Evolutionary conservation across 1,140 invertebrate species (phyloP).

Genomic region (Penaeus chinensis): DNA sequence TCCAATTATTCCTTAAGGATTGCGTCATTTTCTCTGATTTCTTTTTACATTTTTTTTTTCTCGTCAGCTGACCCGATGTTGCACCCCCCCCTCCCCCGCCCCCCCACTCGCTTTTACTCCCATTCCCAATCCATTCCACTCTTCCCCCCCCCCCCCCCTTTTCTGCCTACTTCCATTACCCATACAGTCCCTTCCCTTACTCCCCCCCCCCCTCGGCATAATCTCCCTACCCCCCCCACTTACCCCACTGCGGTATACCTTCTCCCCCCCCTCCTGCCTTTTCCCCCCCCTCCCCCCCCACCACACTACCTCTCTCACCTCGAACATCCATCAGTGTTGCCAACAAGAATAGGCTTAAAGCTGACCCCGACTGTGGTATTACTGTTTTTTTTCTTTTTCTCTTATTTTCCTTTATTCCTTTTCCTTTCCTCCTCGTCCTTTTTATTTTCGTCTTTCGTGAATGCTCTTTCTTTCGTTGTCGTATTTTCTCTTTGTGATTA

Average conservation of each 20-base stretch:
- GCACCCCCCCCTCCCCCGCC: neutral
- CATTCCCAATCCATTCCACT: neutral
- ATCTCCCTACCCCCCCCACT: neutral
- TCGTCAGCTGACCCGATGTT: neutral
- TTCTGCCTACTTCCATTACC: neutral
- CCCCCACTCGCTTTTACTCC: neutral
- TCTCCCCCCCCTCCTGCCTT: no score
- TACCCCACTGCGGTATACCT: no score
- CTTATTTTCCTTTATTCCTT: no score
- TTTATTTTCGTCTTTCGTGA: no score
- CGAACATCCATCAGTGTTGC: no score
- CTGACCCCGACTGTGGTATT: no score
- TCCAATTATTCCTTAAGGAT: neutral
- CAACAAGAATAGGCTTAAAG: no score
- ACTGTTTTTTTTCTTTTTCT: no score
- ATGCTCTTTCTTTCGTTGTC: no score
- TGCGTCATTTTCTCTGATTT: neutral
- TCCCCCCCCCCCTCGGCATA: neutral
- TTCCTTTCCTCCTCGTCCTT: no score
- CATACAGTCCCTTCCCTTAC: neutral
- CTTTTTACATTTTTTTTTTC: neutral
- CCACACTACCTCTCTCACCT: no score
- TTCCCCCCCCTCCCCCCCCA: neutral
- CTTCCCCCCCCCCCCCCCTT: neutral
- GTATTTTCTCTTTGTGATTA: no score